These are phyloP conservation scores for Drosophila kuntzei DNA, from an alignment of 2,888 invertebrate species.

Conservation along the genomic window DNA sequence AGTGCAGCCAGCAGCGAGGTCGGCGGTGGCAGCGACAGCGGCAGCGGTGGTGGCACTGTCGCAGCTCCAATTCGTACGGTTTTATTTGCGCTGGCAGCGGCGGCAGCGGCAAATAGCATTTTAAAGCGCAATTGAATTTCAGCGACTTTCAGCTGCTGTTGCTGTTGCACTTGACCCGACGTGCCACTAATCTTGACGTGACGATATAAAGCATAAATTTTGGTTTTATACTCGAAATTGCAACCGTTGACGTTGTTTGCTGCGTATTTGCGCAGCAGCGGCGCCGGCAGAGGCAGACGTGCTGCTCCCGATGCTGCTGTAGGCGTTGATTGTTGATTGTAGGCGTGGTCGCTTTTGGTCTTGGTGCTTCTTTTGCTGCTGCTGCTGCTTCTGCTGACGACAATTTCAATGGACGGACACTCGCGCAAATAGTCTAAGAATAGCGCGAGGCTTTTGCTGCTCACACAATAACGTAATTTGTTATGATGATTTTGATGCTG, in stretches of 20 bases:
- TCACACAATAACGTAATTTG: conserved; percentile 69
- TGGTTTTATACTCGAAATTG: conserved; percentile 79
- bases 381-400: conserved; percentile 34
- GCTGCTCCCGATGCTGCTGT: conserved; percentile 34
- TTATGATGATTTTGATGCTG: conserved; percentile 45
- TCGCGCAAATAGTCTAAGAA: conserved; percentile 80
- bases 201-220: conserved; percentile 82
- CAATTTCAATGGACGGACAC: conserved; percentile 77
- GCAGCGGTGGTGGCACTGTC: conserved; percentile 45
- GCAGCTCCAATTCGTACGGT: conserved; percentile 46
- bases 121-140: conserved; percentile 70
- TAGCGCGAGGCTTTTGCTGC: conserved; percentile 71
- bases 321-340: conserved; percentile 26
- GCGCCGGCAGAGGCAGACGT: conserved; percentile 58
- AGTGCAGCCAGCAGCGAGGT: conserved; percentile 49
- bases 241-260: conserved; percentile 75
- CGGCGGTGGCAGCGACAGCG: conserved; percentile 43
- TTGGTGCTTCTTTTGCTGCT: conserved; percentile 13
- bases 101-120: conserved; percentile 80
- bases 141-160: conserved; percentile 79
- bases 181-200: conserved; percentile 78
- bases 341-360: conserved; percentile 51
- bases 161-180: conserved; percentile 80
- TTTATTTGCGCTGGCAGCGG: conserved; percentile 63
- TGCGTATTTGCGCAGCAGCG: conserved; percentile 66